Conservation (phyloP, 2,888 invertebrate genomes). For the Polietes domitor region DNA sequence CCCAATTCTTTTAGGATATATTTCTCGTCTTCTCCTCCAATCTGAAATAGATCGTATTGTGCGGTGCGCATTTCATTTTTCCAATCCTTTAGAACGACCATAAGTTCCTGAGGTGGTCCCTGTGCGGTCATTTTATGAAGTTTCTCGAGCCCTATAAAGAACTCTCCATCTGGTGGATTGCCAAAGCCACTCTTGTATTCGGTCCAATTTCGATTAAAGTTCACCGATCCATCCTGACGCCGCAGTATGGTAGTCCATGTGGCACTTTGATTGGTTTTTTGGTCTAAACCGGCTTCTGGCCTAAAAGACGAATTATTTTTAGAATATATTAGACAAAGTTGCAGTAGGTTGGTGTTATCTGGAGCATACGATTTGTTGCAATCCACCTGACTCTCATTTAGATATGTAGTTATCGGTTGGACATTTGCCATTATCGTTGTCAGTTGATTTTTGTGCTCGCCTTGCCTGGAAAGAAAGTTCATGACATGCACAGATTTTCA, state of each 20-base stretch:
- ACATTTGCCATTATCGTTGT: background rate
- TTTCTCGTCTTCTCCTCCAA: slow-evolving; percentile 52
- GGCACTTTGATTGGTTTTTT: background rate
- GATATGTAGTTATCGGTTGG: background rate
- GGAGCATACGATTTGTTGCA: background rate
- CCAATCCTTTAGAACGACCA: slow-evolving; percentile 43
- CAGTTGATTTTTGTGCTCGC: background rate
- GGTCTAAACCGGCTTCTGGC: background rate
- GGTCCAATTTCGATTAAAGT: slow-evolving; percentile 53
- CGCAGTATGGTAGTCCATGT: slow-evolving; percentile 53
- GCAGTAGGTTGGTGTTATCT: background rate
- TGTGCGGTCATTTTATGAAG: slow-evolving; percentile 38
- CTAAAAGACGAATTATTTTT: background rate
- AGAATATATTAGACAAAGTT: background rate
- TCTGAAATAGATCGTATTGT: slow-evolving; percentile 50
- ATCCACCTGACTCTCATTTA: background rate
- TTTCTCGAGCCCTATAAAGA: slow-evolving; percentile 58
- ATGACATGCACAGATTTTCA: too few relatives aligned
- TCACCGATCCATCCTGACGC: slow-evolving; percentile 44
- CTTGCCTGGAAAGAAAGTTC: background rate
- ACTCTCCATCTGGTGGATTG: slow-evolving; percentile 46
- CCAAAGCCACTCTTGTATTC: slow-evolving; percentile 60
- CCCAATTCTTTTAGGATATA: slow-evolving; percentile 57
- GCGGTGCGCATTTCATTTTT: slow-evolving; percentile 41
- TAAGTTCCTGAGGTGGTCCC: slow-evolving; percentile 36